Base-by-base conservation (phyloP, 2,888 invertebrate species). In the Chironomus tentans region DNA sequence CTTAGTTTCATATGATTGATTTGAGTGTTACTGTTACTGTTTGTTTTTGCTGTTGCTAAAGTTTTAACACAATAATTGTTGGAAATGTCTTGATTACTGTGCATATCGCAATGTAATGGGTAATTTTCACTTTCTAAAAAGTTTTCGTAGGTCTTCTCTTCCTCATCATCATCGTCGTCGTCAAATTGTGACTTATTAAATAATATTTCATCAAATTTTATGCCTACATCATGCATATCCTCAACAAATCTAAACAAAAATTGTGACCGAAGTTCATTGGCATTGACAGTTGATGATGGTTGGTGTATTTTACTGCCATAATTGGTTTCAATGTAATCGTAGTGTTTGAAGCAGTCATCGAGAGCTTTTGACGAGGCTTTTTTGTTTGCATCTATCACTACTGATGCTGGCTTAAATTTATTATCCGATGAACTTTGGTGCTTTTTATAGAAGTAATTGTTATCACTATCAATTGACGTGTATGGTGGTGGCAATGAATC, bases 401-500 rank as follows among this genome's bases (percentile, higher is more conserved):
- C 4, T 47, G 69, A 7, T 46, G 24, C 28, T n/a, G 46, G 28
- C 6, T 18, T 65, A 13, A 28, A 28, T 2, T 28, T 38, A 6
- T 69, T 28, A 18, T 6, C 18, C 4, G 7, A 7, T 10, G 15
- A 24, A 3, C 50, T 22, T 56, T 76, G 76, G 48, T 76, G 56
- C 22, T 62, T 18, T 68, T 76, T 76, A 46, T 76, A 76, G 21
- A 76, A 76, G 10, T 76, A 76, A 69, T 56, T 76, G 46, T 38
- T 18, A 56, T 76, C 50, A 47, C 56, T 69, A 13, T 69, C 50
- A 28, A 24, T 62, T 50, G 50, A 22, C 7, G 76, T 50, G 69
- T 76, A 76, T 13, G 76, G 76, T 12, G 76, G 76, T n/a, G 76
- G 76, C 69, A 76, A 47, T 56, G 76, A 76, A 56, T 76, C 76